phyloP scores from a whole-genome alignment of 2,113 vertebrate species.

The Notothenia coriiceps region DNA sequence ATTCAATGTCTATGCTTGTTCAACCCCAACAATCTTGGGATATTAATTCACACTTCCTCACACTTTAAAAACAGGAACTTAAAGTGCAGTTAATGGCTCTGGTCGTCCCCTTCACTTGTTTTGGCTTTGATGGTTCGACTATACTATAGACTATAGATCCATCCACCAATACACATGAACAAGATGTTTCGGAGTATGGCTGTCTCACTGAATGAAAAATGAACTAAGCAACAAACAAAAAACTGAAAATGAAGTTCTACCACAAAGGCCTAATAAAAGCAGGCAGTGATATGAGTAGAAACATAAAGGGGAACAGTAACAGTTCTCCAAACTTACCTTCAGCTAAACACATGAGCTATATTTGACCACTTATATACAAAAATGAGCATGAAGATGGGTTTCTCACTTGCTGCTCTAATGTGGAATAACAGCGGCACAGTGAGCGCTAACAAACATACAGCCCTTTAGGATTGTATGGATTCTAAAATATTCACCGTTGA shows the following conservation, averaged over 20 bases:
- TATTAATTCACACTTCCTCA: conserved; percentile 14
- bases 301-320: conserved; percentile 1
- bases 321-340: conserved; percentile 78
- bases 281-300: conserved; percentile 34
- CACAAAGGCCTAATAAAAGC: conserved; percentile 22
- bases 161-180: conserved; percentile 81
- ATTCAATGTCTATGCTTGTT: conserved; percentile 14
- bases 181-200: conserved; percentile 86
- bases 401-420: conserved; percentile 43
- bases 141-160: conserved; percentile 29
- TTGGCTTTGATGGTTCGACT: conserved; percentile 48
- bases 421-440: conserved; percentile 33
- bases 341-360: conserved; percentile 40
- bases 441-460: conserved; percentile 57
- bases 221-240: conserved; percentile 4
- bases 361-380: conserved; percentile 19
- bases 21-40: conserved; percentile 17
- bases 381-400: conserved; percentile 18
- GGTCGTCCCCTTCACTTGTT: conserved; percentile 42
- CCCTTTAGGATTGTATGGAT: conserved; percentile 71
- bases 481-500: conserved; percentile 8
- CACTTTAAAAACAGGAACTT: conserved; percentile 29
- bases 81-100: conserved; percentile 71
- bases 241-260: not conserved
- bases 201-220: conserved; percentile 72